Evolutionary conservation across 2,888 invertebrate genomes (phyloP), one percentile per base, ranked within the genome.

Genomic region (Ectemnius lituratus): DNA sequence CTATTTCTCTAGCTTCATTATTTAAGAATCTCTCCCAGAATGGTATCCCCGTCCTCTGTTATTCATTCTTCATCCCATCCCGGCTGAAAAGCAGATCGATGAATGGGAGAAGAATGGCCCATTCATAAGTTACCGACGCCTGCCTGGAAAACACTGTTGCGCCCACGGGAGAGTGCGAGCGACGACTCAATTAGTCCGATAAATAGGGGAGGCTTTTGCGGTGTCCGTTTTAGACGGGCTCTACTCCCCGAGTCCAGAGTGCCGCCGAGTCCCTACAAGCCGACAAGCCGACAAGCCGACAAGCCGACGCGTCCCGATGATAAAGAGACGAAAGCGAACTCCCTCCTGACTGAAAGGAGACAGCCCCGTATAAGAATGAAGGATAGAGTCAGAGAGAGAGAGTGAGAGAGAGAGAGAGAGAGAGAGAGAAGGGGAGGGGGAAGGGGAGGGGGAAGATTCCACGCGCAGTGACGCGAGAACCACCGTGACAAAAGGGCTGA

Each of bases 401-500:
- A 79, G 80, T 79, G 67, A 64, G 79, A 74, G 78, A 71, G 68
- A 76, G 79, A 73, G 67, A 71, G 71, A 13, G 49, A 4, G 14
- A 49, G 14, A 13, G 11, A 16, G 8, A 49, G 49, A 49, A 4
- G 3, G 49, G 4, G 49, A 4, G 49, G 16, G 60, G 11, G 49
- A 4, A 5, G 16, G 60, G 49, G 11, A 5, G 16, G 60, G 66
- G 79, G 76, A 84, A 86, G 86, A 86, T 85, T 88, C 82, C 78
- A 86, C 86, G 88, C 78, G 90, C 90, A 90, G 88, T 90, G 90
- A 90, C 90, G 90, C 90, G 90, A 87, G 90, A 90, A 88, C 90
- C 89, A 74, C 90, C 86, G 83, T 88, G 84, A 90, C 90, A 90
- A 90, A 89, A 88, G 89, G 87, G 90, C 89, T 90, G 90, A 89